A percentile compares a stretch with the other conserved stretches of the same genome.
These are phyloP conservation scores for Gymnogyps californianus DNA, from an alignment of 2,113 vertebrate genomes.

Conservation along the genomic window DNA sequence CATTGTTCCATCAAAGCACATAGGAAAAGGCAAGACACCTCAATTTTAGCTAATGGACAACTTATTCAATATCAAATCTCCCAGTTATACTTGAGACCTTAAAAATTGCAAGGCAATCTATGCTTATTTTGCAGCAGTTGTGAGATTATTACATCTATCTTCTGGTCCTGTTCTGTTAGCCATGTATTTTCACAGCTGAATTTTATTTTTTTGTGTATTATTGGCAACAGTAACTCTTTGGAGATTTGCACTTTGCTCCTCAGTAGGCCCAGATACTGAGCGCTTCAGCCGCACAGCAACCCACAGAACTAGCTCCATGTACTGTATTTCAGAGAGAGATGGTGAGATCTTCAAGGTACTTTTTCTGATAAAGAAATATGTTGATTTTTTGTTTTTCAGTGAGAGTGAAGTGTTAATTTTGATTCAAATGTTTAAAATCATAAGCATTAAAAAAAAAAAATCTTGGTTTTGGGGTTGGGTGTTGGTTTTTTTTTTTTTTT, in stretches of 20 bases:
- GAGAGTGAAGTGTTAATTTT: background rate
- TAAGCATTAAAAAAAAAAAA: background rate
- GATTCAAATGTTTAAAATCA: background rate
- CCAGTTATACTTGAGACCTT: background rate
- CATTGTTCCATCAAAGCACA: background rate
- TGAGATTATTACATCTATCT: background rate
- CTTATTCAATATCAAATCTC: background rate
- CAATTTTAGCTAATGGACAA: conserved; percentile 23
- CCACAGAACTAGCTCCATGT: background rate
- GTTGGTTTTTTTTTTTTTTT: background rate
- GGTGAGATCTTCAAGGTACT: background rate
- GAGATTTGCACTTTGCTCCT: background rate
- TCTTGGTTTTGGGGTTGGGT: accelerated
- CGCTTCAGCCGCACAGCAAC: background rate
- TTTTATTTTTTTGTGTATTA: background rate
- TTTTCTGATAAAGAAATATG: background rate
- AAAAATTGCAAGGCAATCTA: background rate
- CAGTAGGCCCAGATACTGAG: background rate
- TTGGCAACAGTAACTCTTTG: background rate
- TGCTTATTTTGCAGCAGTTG: background rate
- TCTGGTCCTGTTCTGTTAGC: background rate
- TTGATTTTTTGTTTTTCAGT: background rate
- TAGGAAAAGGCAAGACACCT: background rate
- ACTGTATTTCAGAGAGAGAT: background rate
- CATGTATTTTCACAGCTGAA: background rate